Percentiles rank a stretch among this genome's conserved stretches.
These are phyloP conservation scores for Diaperis boleti DNA, from an alignment of 2,888 invertebrate species.

Conservation along the genomic window DNA sequence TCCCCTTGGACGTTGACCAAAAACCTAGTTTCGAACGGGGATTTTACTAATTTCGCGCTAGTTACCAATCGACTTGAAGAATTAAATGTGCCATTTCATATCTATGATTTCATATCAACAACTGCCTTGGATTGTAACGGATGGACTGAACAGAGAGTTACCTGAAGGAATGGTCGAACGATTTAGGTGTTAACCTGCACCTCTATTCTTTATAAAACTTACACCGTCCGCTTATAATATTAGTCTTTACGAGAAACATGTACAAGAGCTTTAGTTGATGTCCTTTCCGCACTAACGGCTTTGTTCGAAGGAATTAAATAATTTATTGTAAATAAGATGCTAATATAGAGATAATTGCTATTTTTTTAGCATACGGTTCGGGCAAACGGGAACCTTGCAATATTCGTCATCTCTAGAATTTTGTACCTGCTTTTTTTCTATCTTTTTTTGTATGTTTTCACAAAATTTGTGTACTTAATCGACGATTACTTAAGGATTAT, in stretches of 20 bases:
- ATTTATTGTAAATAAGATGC: slow-evolving; percentile 48
- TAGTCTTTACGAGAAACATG: slow-evolving; percentile 19
- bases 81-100: slow-evolving; percentile 48
- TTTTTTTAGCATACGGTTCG: slow-evolving; percentile 56
- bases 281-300: slow-evolving; percentile 40
- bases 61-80: slow-evolving; percentile 38
- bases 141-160: slow-evolving; percentile 51
- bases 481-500: slow-evolving; percentile 17
- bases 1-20: slow-evolving; percentile 37
- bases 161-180: slow-evolving; percentile 44
- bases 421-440: slow-evolving; percentile 44
- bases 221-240: slow-evolving; percentile 44
- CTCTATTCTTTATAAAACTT: slow-evolving; percentile 39
- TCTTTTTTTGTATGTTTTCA: slow-evolving; percentile 23
- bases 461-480: slow-evolving; percentile 23
- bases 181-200: slow-evolving; percentile 36
- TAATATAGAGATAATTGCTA: slow-evolving; percentile 47
- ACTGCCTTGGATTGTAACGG: slow-evolving; percentile 49
- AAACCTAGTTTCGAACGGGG: slow-evolving; percentile 31
- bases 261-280: slow-evolving; percentile 36
- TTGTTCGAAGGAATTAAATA: slow-evolving; percentile 35
- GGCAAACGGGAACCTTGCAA: slow-evolving; percentile 60
- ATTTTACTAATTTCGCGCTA: slow-evolving; percentile 32
- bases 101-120: slow-evolving; percentile 50
- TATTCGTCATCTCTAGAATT: slow-evolving; percentile 48